Percentiles rank a stretch among this genome's conserved stretches.
These are phyloP conservation scores for Centropus unirufus DNA, from an alignment of 2,113 vertebrate genomes.

Conservation along the genomic window DNA sequence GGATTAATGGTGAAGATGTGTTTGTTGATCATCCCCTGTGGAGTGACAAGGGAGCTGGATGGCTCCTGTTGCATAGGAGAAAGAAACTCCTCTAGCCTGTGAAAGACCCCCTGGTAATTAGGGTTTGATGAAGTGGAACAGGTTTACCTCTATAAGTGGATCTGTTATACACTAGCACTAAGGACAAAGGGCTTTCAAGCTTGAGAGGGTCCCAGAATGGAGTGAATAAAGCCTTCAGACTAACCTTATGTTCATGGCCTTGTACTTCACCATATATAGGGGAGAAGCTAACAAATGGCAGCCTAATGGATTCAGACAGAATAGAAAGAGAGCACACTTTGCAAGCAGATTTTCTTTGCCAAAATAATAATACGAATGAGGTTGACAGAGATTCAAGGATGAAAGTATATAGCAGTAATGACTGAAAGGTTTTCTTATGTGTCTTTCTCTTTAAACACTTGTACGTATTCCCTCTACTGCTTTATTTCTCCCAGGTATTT, in stretches of 20 bases:
- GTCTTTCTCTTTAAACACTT: neutral
- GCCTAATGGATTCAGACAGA: neutral
- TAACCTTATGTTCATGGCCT: neutral
- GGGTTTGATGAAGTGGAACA: neutral
- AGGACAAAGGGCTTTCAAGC: neutral
- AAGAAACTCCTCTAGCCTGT: neutral
- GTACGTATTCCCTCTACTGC: neutral
- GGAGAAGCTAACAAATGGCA: neutral
- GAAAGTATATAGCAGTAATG: neutral
- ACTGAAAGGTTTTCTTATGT: neutral
- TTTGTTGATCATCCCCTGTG: neutral
- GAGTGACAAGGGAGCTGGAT: neutral
- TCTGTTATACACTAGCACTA: neutral
- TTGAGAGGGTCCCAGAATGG: neutral
- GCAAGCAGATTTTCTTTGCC: neutral
- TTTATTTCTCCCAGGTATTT: constrained; percentile 85
- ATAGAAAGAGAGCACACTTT: neutral
- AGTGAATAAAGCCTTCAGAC: neutral
- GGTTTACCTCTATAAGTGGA: neutral
- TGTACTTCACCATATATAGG: neutral
- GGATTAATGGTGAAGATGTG: neutral
- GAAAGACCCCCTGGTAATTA: neutral
- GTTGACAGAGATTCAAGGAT: neutral
- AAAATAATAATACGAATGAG: neutral
- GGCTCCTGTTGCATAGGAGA: neutral